phyloP scores from a whole-genome alignment of 2,888 invertebrate genomes.

The Cotesia congregata region DNA sequence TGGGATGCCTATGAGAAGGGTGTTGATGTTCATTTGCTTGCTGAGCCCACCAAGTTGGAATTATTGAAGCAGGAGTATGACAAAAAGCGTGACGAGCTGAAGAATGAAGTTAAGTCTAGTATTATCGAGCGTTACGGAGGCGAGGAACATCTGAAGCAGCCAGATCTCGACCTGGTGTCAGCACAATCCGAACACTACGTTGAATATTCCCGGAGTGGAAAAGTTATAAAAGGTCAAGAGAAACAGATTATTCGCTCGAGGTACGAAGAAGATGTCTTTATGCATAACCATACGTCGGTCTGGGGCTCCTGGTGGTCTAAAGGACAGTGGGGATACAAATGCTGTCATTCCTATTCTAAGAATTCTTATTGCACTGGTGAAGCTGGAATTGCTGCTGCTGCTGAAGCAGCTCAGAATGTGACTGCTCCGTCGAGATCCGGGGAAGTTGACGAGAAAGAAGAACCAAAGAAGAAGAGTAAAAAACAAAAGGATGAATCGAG shows the following conservation, averaged over 20 bases:
- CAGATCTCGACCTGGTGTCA: conserved; percentile 88
- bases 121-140: conserved; percentile 96
- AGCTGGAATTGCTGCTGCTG: conserved; percentile 71
- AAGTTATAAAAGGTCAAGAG: conserved; percentile 88
- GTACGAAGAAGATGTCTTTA: conserved; percentile 94
- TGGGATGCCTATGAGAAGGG: conserved; percentile 97
- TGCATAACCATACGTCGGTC: conserved; percentile 93
- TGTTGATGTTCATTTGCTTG: conserved; percentile 94
- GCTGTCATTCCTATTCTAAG: conserved; percentile 93
- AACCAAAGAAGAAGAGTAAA: conserved; percentile 45
- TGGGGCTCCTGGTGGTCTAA: conserved; percentile 97
- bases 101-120: conserved; percentile 85
- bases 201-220: conserved; percentile 95
- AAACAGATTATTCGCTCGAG: conserved; percentile 86
- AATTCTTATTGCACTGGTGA: conserved; percentile 92
- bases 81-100: conserved; percentile 90
- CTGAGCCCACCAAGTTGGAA: conserved; percentile 98
- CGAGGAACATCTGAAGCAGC: conserved; percentile 89
- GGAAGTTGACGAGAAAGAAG: conserved; percentile 50
- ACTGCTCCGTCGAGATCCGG: conserved; percentile 24
- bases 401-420: conserved; percentile 45
- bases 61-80: conserved; percentile 90
- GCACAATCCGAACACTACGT: conserved; percentile 97
- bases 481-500: conserved; percentile 44
- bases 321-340: conserved; percentile 96